Evolutionary conservation across 2,888 invertebrate genomes (phyloP), one percentile per base, ranked within the genome.

Genomic region (Hetaerina titia): DNA sequence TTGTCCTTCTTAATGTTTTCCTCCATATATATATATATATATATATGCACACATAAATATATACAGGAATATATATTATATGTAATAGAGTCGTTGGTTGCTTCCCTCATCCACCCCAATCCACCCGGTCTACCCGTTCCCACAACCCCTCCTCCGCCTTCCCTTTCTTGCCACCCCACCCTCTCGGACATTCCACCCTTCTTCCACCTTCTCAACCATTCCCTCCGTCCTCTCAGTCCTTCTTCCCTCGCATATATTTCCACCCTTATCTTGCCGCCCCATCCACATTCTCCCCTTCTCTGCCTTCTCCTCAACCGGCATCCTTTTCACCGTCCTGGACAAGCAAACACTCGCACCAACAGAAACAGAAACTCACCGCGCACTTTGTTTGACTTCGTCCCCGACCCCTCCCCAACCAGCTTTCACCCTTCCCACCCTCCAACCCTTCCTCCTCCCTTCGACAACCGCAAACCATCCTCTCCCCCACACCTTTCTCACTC

Each of bases 351-450:
- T 6, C 74, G 25, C 45, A 45, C 45, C 45, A 45, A 69, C 69
- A 69, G 69, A 69, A 22, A 69, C 69, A 69, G 69, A 69, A 74
- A 74, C 74, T 74, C 74, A 19, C 19, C 74, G 74, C 4, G 25
- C 74, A 92, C 64, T 92, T 92, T 92, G 64, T 92, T 45, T 92
- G 69, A 56, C 57, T 89, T 89, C 89, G 45, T 45, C 45, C 45
- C 56, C 57, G 56, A 57, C 89, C 57, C 57, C 57, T 89, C 89
- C 56, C 57, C 56, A 89, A 57, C 89, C 56, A 57, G 56, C 89
- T 57, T 89, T 87, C 57, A 58, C 89, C 89, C 57, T 57, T 45
- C 89, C 89, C n/a, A 8, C 57, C 57, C 88, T 25, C n/a, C 87
- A n/a, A 7, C n/a, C 69, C 69, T 22, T 87, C 19, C 31, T 45